These are phyloP conservation scores for Pangasianodon hypophthalmus DNA, from an alignment of 2,113 vertebrate genomes.

Conservation along the genomic window DNA sequence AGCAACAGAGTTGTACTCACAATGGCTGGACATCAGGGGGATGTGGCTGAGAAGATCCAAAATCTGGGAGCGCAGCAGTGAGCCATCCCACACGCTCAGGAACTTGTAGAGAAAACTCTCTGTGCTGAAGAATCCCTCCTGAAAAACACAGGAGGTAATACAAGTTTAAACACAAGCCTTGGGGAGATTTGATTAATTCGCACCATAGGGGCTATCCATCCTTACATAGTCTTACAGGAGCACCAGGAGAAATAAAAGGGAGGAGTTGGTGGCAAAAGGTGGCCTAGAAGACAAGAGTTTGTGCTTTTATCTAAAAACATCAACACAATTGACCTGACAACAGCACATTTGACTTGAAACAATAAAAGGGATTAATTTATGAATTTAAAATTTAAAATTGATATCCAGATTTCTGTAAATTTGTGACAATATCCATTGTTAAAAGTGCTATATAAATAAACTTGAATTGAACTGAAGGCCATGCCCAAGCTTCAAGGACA, in stretches of 20 bases:
- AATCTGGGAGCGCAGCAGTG: slow-evolving; percentile 77
- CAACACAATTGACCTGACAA: not conserved
- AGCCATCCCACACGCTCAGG: slow-evolving; percentile 88
- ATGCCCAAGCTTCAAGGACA: not conserved
- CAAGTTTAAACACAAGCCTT: slow-evolving; percentile 6
- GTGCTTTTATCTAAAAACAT: not conserved
- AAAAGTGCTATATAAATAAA: not conserved
- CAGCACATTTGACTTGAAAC: not conserved
- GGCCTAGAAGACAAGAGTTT: not conserved
- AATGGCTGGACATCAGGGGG: slow-evolving; percentile 76
- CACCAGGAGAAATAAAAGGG: not conserved
- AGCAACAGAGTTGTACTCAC: slow-evolving; percentile 69
- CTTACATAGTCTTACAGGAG: not conserved
- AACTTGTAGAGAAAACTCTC: slow-evolving; percentile 88
- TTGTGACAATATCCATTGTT: not conserved
- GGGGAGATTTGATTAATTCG: slow-evolving; percentile 29
- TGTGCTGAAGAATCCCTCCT: slow-evolving; percentile 88
- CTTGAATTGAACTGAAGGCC: not conserved
- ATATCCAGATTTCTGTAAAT: not conserved
- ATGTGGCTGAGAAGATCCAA: slow-evolving; percentile 85
- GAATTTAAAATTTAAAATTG: not conserved
- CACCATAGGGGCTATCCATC: not conserved
- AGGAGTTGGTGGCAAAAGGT: too few species aligned
- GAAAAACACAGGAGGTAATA: slow-evolving; percentile 16
- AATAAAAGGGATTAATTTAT: not conserved